Base-by-base conservation (phyloP, 2,888 invertebrate genomes). In the Cordilura impudica region DNA sequence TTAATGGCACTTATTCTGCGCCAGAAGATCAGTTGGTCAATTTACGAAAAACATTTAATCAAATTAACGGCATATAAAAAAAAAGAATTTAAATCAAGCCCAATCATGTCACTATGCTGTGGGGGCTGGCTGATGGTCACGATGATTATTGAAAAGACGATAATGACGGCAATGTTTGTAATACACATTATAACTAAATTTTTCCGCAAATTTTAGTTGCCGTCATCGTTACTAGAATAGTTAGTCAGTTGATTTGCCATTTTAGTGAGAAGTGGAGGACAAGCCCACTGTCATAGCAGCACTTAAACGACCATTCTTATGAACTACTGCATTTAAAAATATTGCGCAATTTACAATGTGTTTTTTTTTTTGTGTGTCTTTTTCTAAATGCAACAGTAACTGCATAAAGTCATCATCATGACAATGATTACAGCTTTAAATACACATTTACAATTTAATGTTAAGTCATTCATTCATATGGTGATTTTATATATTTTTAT, bases 341-440 rank as follows among this genome's bases (percentile, higher is more conserved):
- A 63, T 75, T 61, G 75, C 69, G 69, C 69, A 70, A 63, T 69
- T 69, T n/a, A n/a, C n/a, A n/a, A n/a, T 66, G 18, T 35, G 31
- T 26, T 39, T 51, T 54, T 49, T 70, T 60, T 23, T 71, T 49
- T 4, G 18, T n/a, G 47, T 19, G 12, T 63, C 6, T 54, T 47
- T 61, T 61, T 53, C 54, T 4, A 54, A 51, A 35, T 49, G 49
- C 23, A 61, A 53, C 45, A 12, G 4, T 26, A 53, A 29, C 18
- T 56, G 14, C 47, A 23, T 19, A 70, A 74, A 53, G 1, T 23
- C 31, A 63, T 31, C 45, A 54, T 61, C 49, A 67, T 70, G 69
- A 63, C 49, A 70, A 63, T 69, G 54, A 75, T 69, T 63, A 63
- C 63, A 53, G 23, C n/a, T 14, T 43, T 43, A 23, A 51, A 14